Base-by-base conservation (phyloP, 2,888 invertebrate species). In the Chymomyza amoena region DNA sequence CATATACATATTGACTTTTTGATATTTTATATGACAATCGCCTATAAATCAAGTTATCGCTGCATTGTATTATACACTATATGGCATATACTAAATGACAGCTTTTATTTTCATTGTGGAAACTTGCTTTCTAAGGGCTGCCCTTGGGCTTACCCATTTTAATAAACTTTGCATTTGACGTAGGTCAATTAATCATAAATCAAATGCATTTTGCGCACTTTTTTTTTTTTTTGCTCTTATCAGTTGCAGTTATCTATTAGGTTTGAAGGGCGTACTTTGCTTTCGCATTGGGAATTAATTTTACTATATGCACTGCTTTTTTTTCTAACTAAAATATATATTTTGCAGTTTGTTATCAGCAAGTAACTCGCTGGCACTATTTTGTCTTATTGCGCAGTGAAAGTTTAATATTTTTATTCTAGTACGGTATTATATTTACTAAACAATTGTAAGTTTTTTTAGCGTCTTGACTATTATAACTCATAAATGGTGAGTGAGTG, bases 301-400 rank as follows among this genome's bases (percentile, higher is more conserved):
- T 50, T 16, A 39, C 45, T 18, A 45, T 39, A 25, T 4, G 25
- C 25, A 4, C 28, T 56, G 15, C 20, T 45, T 60, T 51, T 60
- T 20, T 56, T 32, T 70, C 64, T 70, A 68, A 2, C 25, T 9
- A 13, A 9, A n/a, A 45, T 32, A 13, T 4, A 9, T 9, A 2
- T 4, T 45, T 45, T 13, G 13, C 39, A 45, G 39, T 13, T 68
- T 59, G 68, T 68, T 70, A 69, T 66, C 63, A 68, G 68, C 64
- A 57, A 77, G 76, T 74, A 62, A 66, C 64, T 68, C 59, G 50
- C 36, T 64, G 52, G 18, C 45, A 57, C 61, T 52, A 67, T 73
- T 67, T 57, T 68, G 45, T 64, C 79, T 76, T 85, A 86, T 85
- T 87, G 87, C 87, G 86, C 86, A 86, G 87, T 86, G 86, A 86